Base-by-base conservation (phyloP, 2,113 vertebrate genomes). In the Lates calcarifer region DNA sequence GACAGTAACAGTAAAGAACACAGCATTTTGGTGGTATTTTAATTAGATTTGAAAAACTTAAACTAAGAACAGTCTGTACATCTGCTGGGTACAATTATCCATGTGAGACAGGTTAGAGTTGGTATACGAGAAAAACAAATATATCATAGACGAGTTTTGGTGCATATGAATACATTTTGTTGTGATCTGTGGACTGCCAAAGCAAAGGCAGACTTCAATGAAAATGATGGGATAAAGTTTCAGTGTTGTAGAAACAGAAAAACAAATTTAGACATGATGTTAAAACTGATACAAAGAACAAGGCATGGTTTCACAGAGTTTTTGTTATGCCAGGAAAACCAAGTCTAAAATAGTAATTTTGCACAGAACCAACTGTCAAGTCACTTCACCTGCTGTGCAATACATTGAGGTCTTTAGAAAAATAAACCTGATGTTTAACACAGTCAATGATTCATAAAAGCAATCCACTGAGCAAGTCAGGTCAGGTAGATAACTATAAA, bases 401-500 rank as follows among this genome's bases (percentile, higher is more conserved):
- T 43, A 67, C 56, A 33, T n/a, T 20, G 22, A 82, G 55, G 56
- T 15, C 51, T 66, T 85, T 74, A 83, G 69, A 79, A 91, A 87
- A 87, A 80, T 69, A 80, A 80, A 83, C 63, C 57, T 74, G 66
- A 84, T 80, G 74, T 70, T 75, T 22, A 45, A 82, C 60, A 64
- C 61, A 68, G 72, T 57, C 72, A 51, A 43, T 47, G 53, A 60
- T 60, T 76, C 35, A 61, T 63, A 70, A 86, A 81, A 85, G 64
- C 82, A 29, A 66, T 75, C 74, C 39, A 79, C 47, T 53, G 72
- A 74, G 82, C 79, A 41, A 80, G 67, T 80, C 49, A 64, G 47
- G 63, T 87, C 77, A 77, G 68, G 66, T 69, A 56, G 55, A 76
- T 45, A 83, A 61, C 84, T 72, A 69, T 86, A 90, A 87, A 87